Evolutionary conservation across 30 jellyfish, hydroid and myxozoan species (phyloP), one percentile per base, ranked within the genome.

Genomic region (Aurelia aurita): DNA sequence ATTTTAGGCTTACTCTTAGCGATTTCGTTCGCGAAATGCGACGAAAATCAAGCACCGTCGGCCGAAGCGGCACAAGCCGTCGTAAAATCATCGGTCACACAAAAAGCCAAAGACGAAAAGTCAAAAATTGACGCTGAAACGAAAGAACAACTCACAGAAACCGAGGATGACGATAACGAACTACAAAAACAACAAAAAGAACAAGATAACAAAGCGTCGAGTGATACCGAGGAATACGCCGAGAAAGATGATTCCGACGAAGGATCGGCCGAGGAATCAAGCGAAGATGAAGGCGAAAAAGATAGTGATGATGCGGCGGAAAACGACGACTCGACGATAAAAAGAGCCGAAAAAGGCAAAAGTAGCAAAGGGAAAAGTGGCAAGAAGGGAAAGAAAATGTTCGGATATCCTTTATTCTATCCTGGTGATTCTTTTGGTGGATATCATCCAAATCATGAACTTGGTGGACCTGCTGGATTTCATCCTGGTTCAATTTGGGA

Each of bases 401-500:
- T 69, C 18, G 84, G 79, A 5, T 49, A 58, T 51, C 91, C 91
- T 3, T 10, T 69, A 14, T 82, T 58, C 45, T 82, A 82, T 29
- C 91, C 91, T 16, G 91, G 91, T 20, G 91, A 44, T 43, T 84
- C 45, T 35, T 39, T 69, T 29, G 78, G 79, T 45, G 87, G 60
- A 84, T n/a, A 29, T 31, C 75, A 65, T 26, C 15, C 77, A 65
- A n/a, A 59, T 2, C 62, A 44, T 14, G 53, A 62, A n/a, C 43
- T 11, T n/a, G 94, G 94, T 23, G 94, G 94, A 5, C 94, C 94
- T 23, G 68, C 72, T 12, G 91, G 80, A 39, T 93, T 78, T 66
- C 88, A 78, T 79, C 98, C 98, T 22, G 98, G 97, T 4, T 82
- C 89, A 51, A 46, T 93, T 16, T 93, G 98, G 98, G 91, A 93